Conservation (phyloP, 2,888 invertebrate genomes). For the Lasioglossum marginatum region DNA sequence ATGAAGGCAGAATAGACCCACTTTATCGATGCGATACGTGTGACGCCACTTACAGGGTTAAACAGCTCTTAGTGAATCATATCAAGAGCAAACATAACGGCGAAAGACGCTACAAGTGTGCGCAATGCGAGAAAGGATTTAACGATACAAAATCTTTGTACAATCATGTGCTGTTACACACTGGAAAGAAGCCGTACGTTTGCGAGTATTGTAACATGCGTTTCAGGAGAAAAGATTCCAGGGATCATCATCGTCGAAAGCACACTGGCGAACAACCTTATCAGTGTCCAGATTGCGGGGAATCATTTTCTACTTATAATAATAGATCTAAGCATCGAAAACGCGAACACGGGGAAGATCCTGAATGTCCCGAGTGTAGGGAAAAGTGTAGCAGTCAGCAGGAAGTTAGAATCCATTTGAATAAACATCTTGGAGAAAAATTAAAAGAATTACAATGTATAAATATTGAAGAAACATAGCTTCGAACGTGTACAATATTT, state of each 20-base stretch:
- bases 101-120: constrained; percentile 70
- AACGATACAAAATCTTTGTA: constrained; percentile 70
- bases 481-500: neutral
- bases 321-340: constrained; percentile 68
- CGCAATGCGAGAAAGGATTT: constrained; percentile 69
- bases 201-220: constrained; percentile 67
- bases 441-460: constrained; percentile 50
- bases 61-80: constrained; percentile 68
- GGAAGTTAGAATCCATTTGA: constrained; percentile 70
- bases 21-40: constrained; percentile 66
- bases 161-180: constrained; percentile 69
- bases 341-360: constrained; percentile 59
- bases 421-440: constrained; percentile 71
- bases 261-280: constrained; percentile 70
- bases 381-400: constrained; percentile 58
- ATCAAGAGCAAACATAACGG: constrained; percentile 69
- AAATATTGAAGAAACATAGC: constrained; percentile 30
- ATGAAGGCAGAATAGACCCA: constrained; percentile 65
- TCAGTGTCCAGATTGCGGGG: constrained; percentile 66
- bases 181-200: constrained; percentile 64
- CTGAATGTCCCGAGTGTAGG: constrained; percentile 69
- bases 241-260: constrained; percentile 69
- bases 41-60: constrained; percentile 60
- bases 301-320: constrained; percentile 65
- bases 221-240: constrained; percentile 67